A percentile compares a stretch with the other conserved stretches of the same genome.
These are phyloP conservation scores for Butastur rufipennis DNA, from an alignment of 2,113 vertebrate genomes.

Conservation along the genomic window DNA sequence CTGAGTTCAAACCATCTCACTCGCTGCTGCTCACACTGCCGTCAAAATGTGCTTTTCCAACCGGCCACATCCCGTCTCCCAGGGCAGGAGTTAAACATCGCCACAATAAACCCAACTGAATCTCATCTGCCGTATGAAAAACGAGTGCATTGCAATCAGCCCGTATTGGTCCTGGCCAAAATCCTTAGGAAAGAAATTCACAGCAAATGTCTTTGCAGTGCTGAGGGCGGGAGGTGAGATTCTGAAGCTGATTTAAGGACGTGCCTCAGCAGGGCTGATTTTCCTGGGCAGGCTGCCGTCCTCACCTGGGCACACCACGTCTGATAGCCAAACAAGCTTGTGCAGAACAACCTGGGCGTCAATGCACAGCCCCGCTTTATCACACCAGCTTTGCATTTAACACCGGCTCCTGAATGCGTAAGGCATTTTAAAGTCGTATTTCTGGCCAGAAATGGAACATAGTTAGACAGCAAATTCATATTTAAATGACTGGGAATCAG, in stretches of 20 bases:
- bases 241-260: background rate
- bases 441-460: background rate
- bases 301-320: background rate
- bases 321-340: background rate
- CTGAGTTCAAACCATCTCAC: background rate
- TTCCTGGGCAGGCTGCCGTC: fast-evolving
- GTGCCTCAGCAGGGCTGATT: background rate
- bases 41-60: background rate
- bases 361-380: background rate
- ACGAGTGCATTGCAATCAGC: background rate
- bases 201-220: background rate
- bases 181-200: background rate
- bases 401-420: background rate
- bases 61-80: background rate
- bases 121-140: background rate
- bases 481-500: background rate
- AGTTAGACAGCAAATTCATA: background rate
- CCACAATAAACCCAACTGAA: background rate
- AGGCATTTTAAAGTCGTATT: background rate
- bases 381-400: background rate
- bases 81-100: background rate
- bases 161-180: background rate
- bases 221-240: background rate
- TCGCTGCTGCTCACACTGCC: background rate
- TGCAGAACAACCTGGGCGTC: background rate